Percentiles rank a stretch among this genome's conserved stretches.
Conservation (phyloP, 1,140 invertebrate species). For the Daktulosphaira vitifoliae region DNA sequence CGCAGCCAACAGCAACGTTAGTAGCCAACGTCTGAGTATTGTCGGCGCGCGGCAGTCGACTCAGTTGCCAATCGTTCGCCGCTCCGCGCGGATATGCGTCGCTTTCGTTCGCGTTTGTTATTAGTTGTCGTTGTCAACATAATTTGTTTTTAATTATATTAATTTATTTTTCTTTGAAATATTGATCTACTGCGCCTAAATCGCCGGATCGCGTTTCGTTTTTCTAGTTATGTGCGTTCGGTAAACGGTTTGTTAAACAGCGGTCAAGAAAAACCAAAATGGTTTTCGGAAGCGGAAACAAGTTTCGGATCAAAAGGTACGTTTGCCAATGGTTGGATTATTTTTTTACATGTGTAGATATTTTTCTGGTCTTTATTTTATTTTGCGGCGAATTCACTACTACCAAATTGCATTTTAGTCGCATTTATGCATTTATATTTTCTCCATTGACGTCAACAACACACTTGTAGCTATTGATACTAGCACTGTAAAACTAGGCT, state of each 20-base stretch:
- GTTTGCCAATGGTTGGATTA: too few relatives aligned
- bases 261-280: constrained; percentile 43
- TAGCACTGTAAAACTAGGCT: too few relatives aligned
- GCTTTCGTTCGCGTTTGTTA: constrained; percentile 12
- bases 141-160: too few relatives aligned
- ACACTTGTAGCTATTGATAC: too few relatives aligned
- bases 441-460: too few relatives aligned
- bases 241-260: constrained; percentile 40
- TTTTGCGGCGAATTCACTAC: too few relatives aligned
- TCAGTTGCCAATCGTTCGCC: constrained; percentile 1
- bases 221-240: not conserved
- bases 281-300: constrained; percentile 55
- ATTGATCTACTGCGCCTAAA: not conserved
- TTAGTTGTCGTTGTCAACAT: too few relatives aligned
- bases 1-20: not conserved
- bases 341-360: too few relatives aligned
- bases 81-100: constrained; percentile 36
- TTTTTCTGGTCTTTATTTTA: too few relatives aligned
- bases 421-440: too few relatives aligned
- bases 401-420: too few relatives aligned
- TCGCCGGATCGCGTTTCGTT: not conserved
- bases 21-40: not conserved
- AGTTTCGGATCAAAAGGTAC: constrained; percentile 54
- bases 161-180: constrained; percentile 33
- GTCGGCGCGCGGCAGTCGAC: not conserved